phyloP scores from a whole-genome alignment of 1,140 invertebrate genomes.

The Phthorimaea operculella region DNA sequence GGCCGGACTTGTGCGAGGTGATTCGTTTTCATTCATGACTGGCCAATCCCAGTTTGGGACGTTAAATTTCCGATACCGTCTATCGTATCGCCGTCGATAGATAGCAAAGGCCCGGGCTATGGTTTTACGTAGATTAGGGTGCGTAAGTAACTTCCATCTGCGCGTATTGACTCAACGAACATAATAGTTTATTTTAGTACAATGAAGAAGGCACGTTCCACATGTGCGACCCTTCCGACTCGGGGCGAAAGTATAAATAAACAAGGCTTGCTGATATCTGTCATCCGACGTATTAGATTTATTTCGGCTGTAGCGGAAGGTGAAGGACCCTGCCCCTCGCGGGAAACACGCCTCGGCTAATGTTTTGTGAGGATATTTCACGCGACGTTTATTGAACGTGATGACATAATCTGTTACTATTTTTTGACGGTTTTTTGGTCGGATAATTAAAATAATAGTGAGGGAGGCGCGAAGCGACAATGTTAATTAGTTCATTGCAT shows the following conservation, averaged over 20 bases:
- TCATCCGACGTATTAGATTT: slow-evolving; percentile 65
- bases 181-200: slow-evolving; percentile 55
- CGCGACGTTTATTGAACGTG: slow-evolving; percentile 19
- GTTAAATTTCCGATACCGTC: background rate
- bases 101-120: background rate
- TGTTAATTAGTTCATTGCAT: slow-evolving; percentile 1
- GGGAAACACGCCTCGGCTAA: slow-evolving; percentile 30
- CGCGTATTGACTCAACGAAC: slow-evolving; percentile 40
- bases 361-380: slow-evolving; percentile 35
- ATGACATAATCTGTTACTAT: slow-evolving; percentile 15
- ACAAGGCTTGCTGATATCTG: slow-evolving; percentile 66
- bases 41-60: background rate
- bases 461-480: background rate
- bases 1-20: slow-evolving; percentile 5
- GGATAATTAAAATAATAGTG: slow-evolving; percentile 1
- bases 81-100: background rate
- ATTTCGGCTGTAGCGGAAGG: slow-evolving; percentile 60
- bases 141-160: slow-evolving; percentile 6
- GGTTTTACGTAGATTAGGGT: background rate
- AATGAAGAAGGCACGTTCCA: slow-evolving; percentile 41
- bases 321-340: slow-evolving; percentile 52
- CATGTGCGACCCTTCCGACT: slow-evolving; percentile 47
- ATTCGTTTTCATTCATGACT: slow-evolving; percentile 13
- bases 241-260: slow-evolving; percentile 63
- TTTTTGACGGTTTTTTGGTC: slow-evolving; percentile 8